A percentile compares a stretch with the other conserved stretches of the same genome.
Evolutionary conservation across 2,797 vertebrate species (phyloP).

Genomic region (Anguilla marmorata): DNA sequence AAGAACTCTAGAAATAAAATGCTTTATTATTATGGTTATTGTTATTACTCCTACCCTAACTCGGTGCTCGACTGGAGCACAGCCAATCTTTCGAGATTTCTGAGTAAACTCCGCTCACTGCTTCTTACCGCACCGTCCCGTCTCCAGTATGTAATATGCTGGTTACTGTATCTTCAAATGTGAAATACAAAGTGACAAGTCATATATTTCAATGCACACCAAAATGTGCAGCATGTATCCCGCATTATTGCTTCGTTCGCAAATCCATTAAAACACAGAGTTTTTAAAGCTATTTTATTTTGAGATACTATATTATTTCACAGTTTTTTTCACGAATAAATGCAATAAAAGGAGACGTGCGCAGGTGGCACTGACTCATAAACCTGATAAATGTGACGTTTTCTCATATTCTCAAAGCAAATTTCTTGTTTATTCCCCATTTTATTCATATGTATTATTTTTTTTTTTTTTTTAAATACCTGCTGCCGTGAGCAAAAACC

Average conservation of each 20-base stretch:
- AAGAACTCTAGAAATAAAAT: too few species aligned
- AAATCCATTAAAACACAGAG: background rate
- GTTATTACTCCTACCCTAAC: too few species aligned
- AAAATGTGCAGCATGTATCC: background rate
- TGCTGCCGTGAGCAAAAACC: background rate
- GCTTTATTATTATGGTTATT: too few species aligned
- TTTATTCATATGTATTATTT: background rate
- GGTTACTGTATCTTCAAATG: background rate
- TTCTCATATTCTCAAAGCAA: background rate
- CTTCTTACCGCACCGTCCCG: background rate
- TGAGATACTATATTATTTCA: background rate
- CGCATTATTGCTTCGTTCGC: background rate
- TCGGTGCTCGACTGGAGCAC: background rate
- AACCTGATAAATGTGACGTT: background rate
- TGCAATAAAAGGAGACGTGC: background rate
- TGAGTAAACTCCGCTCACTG: background rate
- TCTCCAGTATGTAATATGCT: background rate
- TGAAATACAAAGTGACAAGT: background rate
- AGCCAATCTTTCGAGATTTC: background rate
- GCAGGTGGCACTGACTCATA: background rate
- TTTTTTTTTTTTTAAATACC: background rate
- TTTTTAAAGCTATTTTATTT: background rate
- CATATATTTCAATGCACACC: background rate
- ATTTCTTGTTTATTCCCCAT: background rate
- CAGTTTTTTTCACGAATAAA: background rate